Conservation (phyloP, 2,797 vertebrate species). For the Percopsis omiscomaycus region DNA sequence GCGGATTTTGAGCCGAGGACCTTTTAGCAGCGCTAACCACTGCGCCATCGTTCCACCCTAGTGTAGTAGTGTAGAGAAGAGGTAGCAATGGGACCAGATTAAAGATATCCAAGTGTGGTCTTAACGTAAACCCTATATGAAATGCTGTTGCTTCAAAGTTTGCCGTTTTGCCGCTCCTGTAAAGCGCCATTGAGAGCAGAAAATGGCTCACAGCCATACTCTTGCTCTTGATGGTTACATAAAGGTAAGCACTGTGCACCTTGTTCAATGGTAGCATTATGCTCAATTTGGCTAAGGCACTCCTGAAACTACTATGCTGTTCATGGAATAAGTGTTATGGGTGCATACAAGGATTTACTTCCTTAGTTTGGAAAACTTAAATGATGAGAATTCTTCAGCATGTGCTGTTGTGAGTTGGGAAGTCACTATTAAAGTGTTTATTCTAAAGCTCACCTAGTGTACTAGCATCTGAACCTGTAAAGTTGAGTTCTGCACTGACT, state of each 20-base stretch:
- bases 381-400: constrained; percentile 35
- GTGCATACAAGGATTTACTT: constrained; percentile 40
- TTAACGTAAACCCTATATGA: constrained; percentile 26
- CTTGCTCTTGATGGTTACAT: constrained; percentile 48
- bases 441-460: constrained; percentile 12
- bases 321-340: constrained; percentile 38
- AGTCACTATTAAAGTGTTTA: constrained; percentile 18
- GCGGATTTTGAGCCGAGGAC: too few relatives aligned
- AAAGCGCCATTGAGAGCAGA: not conserved
- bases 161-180: not conserved
- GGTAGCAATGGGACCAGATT: not conserved
- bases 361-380: constrained; percentile 28
- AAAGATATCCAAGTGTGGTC: constrained; percentile 15
- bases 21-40: not conserved
- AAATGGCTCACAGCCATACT: not conserved
- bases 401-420: not conserved
- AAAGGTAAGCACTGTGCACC: constrained; percentile 69
- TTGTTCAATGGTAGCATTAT: constrained; percentile 69
- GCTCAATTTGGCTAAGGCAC: constrained; percentile 43
- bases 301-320: constrained; percentile 32
- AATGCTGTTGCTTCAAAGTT: constrained; percentile 34
- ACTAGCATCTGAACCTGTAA: constrained; percentile 22
- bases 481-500: not conserved
- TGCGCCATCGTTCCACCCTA: not conserved
- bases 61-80: not conserved